Conservation (phyloP, 2,888 invertebrate species). For the Malthinus flaveolus region DNA sequence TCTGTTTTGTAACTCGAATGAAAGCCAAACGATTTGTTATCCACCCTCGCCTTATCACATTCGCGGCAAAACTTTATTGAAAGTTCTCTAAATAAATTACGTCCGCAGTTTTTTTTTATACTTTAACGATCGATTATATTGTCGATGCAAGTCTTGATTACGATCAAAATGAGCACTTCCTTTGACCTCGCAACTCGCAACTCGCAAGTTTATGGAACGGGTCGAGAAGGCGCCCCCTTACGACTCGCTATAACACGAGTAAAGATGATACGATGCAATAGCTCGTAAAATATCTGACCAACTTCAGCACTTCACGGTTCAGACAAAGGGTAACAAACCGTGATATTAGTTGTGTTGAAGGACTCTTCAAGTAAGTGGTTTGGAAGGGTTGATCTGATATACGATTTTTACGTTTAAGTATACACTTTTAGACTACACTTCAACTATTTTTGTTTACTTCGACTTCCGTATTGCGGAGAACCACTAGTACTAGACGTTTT, state of each 20-base stretch:
- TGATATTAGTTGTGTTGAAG: conserved; percentile 23
- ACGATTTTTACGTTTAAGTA: conserved; percentile 9
- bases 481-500: no score
- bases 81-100: conserved; percentile 3
- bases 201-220: conserved; percentile 33
- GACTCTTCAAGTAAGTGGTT: conserved; percentile 22
- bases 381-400: conserved; percentile 23
- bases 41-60: conserved; percentile 9
- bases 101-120: background rate
- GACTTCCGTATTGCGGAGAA: no score
- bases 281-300: conserved; percentile 24
- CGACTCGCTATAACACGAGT: background rate
- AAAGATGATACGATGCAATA: conserved; percentile 23
- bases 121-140: no score
- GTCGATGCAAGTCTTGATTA: background rate
- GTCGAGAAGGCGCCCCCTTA: conserved; percentile 17
- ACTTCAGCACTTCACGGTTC: conserved; percentile 22
- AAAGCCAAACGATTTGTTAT: conserved; percentile 17
- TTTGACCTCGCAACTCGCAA: conserved; percentile 36
- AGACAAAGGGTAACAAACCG: conserved; percentile 26
- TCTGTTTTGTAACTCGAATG: conserved; percentile 7
- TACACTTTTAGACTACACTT: no score
- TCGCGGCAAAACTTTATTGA: conserved; percentile 16
- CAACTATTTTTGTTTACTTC: no score
- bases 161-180: conserved; percentile 35